Conservation (phyloP, 1,140 invertebrate species). For the Zaprionus ghesquierei region DNA sequence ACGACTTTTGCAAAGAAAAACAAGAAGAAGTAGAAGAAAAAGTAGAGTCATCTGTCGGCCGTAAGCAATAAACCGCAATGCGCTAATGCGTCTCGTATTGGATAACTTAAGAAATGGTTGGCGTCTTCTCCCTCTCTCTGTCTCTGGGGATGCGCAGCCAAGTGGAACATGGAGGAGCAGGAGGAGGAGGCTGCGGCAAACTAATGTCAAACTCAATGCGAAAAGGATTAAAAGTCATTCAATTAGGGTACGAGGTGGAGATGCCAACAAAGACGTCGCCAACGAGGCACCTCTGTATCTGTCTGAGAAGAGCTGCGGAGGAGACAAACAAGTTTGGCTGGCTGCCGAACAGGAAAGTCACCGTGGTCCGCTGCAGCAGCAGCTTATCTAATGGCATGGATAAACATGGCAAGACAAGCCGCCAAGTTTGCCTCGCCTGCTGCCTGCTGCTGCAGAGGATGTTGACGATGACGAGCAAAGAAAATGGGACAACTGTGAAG, state of each 20-base stretch:
- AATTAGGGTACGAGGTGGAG: conserved; percentile 62
- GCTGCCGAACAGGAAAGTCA: conserved; percentile 40
- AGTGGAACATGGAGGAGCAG: conserved; percentile 33
- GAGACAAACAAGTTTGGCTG: conserved; percentile 31
- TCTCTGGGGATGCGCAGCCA: conserved; percentile 12
- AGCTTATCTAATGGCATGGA: conserved; percentile 78
- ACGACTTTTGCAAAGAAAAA: not conserved
- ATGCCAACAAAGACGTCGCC: conserved; percentile 30
- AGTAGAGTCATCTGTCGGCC: conserved; percentile 41
- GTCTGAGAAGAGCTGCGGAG: not conserved
- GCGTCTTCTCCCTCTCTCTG: conserved; percentile 4
- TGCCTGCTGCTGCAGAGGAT: not conserved
- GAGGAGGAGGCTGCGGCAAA: conserved; percentile 20
- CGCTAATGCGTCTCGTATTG: conserved; percentile 54
- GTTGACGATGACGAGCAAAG: not conserved
- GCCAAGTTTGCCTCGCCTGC: conserved; percentile 5
- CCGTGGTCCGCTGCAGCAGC: conserved; percentile 9
- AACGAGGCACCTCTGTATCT: not conserved
- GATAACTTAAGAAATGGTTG: conserved; percentile 14
- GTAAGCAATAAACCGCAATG: conserved; percentile 74
- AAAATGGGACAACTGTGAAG: conserved; percentile 55
- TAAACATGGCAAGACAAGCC: conserved; percentile 65
- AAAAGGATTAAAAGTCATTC: conserved; percentile 81
- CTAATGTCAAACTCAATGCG: conserved; percentile 75
- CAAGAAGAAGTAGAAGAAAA: conserved; percentile 19